These are phyloP conservation scores for Nettapus auritus DNA, from an alignment of 2,113 vertebrate genomes.

Conservation along the genomic window DNA sequence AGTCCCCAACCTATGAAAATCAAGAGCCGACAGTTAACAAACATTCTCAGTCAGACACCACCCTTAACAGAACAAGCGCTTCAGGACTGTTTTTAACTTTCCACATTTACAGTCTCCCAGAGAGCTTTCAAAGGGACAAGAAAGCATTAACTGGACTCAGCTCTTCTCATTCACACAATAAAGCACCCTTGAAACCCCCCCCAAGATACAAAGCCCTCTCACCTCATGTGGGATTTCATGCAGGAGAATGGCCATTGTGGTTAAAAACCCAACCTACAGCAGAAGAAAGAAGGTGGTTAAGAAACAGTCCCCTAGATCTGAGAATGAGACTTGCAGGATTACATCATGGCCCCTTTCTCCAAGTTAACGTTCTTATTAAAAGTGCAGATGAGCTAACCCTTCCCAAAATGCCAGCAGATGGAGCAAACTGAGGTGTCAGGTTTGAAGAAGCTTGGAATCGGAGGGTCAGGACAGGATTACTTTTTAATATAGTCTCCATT, in stretches of 20 bases:
- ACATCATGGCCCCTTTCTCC: not conserved
- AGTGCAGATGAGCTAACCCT: not conserved
- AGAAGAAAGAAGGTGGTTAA: not conserved
- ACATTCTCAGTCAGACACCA: not conserved
- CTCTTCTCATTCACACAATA: not conserved
- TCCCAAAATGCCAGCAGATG: not conserved
- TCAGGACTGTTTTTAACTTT: not conserved
- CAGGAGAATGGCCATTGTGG: slow-evolving; percentile 94
- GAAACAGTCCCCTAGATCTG: not conserved
- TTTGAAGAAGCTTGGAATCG: not conserved
- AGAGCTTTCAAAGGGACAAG: not conserved
- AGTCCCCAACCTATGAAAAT: slow-evolving; percentile 90
- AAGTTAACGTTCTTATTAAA: not conserved
- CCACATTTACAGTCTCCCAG: not conserved
- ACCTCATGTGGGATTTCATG: slow-evolving; percentile 99
- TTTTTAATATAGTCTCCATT: not conserved
- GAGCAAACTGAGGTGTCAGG: not conserved
- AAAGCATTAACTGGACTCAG: not conserved
- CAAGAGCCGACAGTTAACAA: not conserved
- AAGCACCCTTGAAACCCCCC: not conserved
- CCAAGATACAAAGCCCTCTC: slow-evolving; percentile 44
- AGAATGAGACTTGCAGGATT: not conserved
- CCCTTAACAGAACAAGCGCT: not conserved
- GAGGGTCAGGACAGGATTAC: not conserved
- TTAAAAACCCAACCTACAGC: slow-evolving; percentile 91